Evolutionary conservation across 2,888 invertebrate genomes (phyloP).

Genomic region (Oithona nana): DNA sequence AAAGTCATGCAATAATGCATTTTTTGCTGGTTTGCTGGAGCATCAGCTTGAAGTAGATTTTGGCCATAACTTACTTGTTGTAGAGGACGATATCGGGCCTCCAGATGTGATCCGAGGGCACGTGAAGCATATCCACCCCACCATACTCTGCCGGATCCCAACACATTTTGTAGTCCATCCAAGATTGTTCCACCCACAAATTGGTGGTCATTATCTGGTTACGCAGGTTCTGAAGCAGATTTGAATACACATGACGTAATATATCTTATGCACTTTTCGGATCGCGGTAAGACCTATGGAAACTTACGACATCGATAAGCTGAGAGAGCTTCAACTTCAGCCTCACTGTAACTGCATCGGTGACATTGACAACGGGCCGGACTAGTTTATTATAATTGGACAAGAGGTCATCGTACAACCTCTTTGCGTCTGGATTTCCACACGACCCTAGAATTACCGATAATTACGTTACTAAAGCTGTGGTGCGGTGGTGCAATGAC

Average conservation of each 20-base stretch:
- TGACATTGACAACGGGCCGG: conserved; percentile 83
- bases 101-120: conserved; percentile 27
- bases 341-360: conserved; percentile 80
- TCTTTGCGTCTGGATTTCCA: conserved; percentile 86
- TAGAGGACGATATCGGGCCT: conserved; percentile 27
- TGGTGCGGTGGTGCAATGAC: neutral
- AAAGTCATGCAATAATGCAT: no score
- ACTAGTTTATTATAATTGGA: conserved; percentile 93
- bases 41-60: no score
- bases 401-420: conserved; percentile 82
- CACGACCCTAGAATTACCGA: conserved; percentile 28
- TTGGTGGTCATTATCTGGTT: conserved; percentile 19
- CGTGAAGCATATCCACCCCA: conserved; percentile 38
- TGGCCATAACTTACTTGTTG: conserved; percentile 28
- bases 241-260: neutral
- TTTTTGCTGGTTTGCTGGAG: no score
- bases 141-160: conserved; percentile 73
- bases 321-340: conserved; percentile 91
- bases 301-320: conserved; percentile 92
- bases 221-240: conserved; percentile 11
- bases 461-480: neutral
- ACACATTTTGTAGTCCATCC: conserved; percentile 66
- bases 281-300: no score
- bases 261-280: no score
- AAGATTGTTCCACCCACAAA: conserved; percentile 37